Evolutionary conservation across 2,797 vertebrate genomes (phyloP).

Genomic region (Halcyon leucocephala): DNA sequence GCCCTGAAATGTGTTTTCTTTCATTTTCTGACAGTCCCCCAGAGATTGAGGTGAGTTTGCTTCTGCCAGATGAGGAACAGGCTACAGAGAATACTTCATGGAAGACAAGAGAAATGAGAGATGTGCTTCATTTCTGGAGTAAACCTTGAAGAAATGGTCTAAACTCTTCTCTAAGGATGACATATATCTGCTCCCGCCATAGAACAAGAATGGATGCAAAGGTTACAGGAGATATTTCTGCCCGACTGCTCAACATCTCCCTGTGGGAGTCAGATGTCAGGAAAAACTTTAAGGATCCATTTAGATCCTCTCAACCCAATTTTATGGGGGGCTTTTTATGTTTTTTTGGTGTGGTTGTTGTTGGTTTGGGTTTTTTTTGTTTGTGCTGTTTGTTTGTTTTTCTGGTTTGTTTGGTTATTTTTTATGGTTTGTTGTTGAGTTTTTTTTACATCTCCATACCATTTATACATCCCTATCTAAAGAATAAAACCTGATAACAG

Average conservation of each 20-base stretch:
- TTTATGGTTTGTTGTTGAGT: not conserved
- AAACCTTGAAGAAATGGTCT: not conserved
- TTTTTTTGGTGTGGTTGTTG: too few relatives aligned
- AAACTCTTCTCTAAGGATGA: not conserved
- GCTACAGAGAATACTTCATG: not conserved
- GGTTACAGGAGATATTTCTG: not conserved
- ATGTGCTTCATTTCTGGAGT: not conserved
- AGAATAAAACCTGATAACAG: not conserved
- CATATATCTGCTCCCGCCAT: fast-evolving
- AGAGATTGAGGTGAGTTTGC: not conserved
- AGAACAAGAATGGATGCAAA: slow-evolving; percentile 6
- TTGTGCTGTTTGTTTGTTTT: not conserved
- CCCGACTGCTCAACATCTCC: not conserved
- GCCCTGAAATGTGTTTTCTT: not conserved
- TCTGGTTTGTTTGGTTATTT: not conserved
- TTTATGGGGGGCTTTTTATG: not conserved
- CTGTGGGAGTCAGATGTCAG: not conserved
- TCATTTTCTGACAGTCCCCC: not conserved
- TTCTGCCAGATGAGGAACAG: not conserved
- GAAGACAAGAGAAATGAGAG: not conserved
- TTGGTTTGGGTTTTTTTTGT: too few relatives aligned
- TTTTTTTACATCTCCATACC: not conserved
- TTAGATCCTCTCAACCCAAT: not conserved
- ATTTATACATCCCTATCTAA: not conserved
- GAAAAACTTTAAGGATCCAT: not conserved